A percentile compares a stretch with the other conserved stretches of the same genome.
Evolutionary conservation across 2,888 invertebrate species (phyloP).

Genomic region (Adineta ricciae): DNA sequence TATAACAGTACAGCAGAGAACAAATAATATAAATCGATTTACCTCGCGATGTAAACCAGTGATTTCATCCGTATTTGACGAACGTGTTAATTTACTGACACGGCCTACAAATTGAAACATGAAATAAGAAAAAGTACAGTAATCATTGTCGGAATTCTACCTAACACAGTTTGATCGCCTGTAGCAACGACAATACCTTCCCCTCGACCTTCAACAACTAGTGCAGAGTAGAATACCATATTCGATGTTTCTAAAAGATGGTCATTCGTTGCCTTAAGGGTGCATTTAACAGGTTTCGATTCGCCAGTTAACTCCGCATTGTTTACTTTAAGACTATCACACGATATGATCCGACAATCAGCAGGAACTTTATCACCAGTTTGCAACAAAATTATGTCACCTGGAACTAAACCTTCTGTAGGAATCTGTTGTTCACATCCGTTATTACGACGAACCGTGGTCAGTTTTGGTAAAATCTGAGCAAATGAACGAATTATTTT

Average conservation of each 20-base stretch:
- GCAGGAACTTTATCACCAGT: neutral
- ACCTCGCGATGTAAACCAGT: slow-evolving; percentile 27
- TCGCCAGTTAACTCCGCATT: slow-evolving; percentile 19
- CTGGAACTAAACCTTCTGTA: neutral
- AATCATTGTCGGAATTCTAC: too few relatives aligned
- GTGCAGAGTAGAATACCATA: slow-evolving; percentile 21
- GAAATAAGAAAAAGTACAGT: too few relatives aligned
- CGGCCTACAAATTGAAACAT: neutral
- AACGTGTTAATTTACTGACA: slow-evolving; percentile 7
- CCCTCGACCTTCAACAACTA: slow-evolving; percentile 20
- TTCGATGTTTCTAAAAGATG: slow-evolving; percentile 20
- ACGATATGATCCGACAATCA: slow-evolving; percentile 59
- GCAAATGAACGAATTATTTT: slow-evolving; percentile 18
- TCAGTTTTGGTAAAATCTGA: slow-evolving; percentile 22
- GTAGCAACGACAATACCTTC: slow-evolving; percentile 24
- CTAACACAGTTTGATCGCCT: slow-evolving; percentile 22
- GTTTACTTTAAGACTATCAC: slow-evolving; percentile 15
- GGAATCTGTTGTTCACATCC: slow-evolving; percentile 19
- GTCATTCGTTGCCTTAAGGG: slow-evolving; percentile 7
- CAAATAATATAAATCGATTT: slow-evolving; percentile 23
- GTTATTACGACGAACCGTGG: slow-evolving; percentile 25
- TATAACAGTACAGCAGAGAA: slow-evolving; percentile 14
- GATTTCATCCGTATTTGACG: neutral
- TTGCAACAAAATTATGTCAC: neutral
- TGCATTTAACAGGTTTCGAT: slow-evolving; percentile 17